Evolutionary conservation across 2,797 vertebrate species (phyloP), one percentile per base, ranked within the genome.

Genomic region (Megaceryle alcyon): DNA sequence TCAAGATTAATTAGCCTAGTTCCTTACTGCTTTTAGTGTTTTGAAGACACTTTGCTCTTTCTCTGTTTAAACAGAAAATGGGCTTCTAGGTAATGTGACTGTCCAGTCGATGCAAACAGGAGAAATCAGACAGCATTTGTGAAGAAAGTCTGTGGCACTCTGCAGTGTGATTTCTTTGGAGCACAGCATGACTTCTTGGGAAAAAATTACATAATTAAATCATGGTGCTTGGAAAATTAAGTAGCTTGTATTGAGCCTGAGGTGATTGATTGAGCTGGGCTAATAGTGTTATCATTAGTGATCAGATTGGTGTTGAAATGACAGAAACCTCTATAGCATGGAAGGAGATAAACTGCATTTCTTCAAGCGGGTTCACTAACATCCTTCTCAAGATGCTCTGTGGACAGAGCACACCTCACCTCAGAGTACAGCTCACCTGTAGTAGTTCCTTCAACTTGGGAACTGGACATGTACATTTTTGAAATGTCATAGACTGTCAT

Each of bases 131-230:
- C 71, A 75, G 19, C 8, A 3, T 65, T 86, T 78, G 33, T 60
- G 46, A 87, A 78, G 48, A 33, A 51, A 77, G 8, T 17, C 70
- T 61, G 4, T 61, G 35, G 16, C 37, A 35, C 19, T 57, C 9
- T 41, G 60, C 37, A 35, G 2, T n/a, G 49, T 68, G 59, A 23
- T 41, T 64, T 77, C 44, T 82, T 64, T 64, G 19, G n/a, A 70
- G 60, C 78, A 48, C 73, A 46, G 37, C 57, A 59, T 22, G 83
- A 82, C 37, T 75, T 75, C 60, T 44, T 44, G 35, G 21, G 65
- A 83, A 23, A 35, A 86, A 91, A 35, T 59, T 75, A 44, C 78
- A 53, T 86, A 91, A 94, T 83, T 77, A 86, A 89, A 37, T 84
- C 21, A 39, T 6, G 16, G 6, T 70, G 51, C 73, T 93, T 10